Base-by-base conservation (phyloP, 2,113 vertebrate genomes). In the Tyto alba region DNA sequence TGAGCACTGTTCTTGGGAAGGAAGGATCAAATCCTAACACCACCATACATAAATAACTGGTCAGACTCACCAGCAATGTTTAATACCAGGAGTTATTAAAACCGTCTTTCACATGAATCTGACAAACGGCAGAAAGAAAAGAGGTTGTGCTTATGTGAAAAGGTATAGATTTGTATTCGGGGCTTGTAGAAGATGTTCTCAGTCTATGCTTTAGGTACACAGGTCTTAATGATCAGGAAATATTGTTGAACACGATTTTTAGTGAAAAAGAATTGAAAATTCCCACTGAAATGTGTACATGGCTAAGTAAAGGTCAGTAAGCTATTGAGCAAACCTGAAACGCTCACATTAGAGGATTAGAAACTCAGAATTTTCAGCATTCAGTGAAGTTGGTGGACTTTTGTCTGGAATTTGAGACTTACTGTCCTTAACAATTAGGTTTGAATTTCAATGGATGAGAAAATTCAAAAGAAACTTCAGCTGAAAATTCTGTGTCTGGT, bases 211-310 rank as follows among this genome's bases (percentile, higher is more conserved):
- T 89, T 94, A 87, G 80, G 94, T 95, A 97, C 91, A 96, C 93
- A 93, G 91, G 74, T 75, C 84, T 89, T 97, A 97, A 97, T 95
- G 93, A 96, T 88, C 85, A 85, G 91, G 89, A 97, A 96, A 95
- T 95, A 97, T 95, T 96, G 95, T 96, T 57, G 95, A 96, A 96
- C 96, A 97, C 89, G 95, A 91, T 96, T 96, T 97, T 95, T 93
- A 96, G 95, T 62, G 94, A 88, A 94, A 96, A 96, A 94, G 84
- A 85, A 96, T 85, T 95, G 93, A 89, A 96, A 96, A 95, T 91
- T 97, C 94, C 87, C 73, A 89, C 72, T 96, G 92, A 95, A 96
- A 89, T 95, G 92, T 93, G 96, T 94, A 89, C 93, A 88, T 84
- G 96, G 76, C 95, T 96, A 95, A 95, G 95, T 96, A 96, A 97